Evolutionary conservation across 2,797 vertebrate genomes (phyloP), one percentile per base, ranked within the genome.

Genomic region (Coccyzus lansbergi): DNA sequence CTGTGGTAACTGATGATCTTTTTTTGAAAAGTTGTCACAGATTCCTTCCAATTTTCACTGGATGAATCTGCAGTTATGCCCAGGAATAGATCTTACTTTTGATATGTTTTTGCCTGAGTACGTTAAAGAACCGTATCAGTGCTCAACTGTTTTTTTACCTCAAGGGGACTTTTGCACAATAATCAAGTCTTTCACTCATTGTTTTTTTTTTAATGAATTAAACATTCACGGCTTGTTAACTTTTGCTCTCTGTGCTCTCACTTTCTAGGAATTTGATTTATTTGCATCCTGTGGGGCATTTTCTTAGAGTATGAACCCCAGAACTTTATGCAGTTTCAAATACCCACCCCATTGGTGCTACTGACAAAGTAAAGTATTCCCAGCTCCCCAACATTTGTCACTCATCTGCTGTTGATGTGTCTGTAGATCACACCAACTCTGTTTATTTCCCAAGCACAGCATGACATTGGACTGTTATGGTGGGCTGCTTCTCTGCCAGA

Each of bases 381-480:
- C 12, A 25, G 5, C 16, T 14, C 4, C 18, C 20, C 44, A 1
- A 15, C 81, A 1, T 22, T 83, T 75, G 22, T 55, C 21, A 33
- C 10, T 83, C 11, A n/a, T 65, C 5, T 68, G 8, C 49, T 80
- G 15, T 25, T 75, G 15, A 15, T 29, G 20, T 20, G 15, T 67
- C 28, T 70, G 60, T 75, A 56, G 26, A 51, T 51, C 24, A 62
- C 26, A 14, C 1, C 10, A 21, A 28, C 26, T 28, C 11, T 11
- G 0, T 75, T 58, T 76, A 29, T 74, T 21, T 33, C 7, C 16
- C n/a, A 34, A 29, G 51, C 19, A 18, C 21, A 69, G 67, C 24
- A 48, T 53, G 29, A 19, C 11, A 2, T 7, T 77, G 36, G 25
- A 62, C 15, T 7, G 11, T 51, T 51, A 20, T 0, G 0, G 5